These are phyloP conservation scores for Ophion obscuratus DNA, from an alignment of 2,888 invertebrate species.

Conservation along the genomic window DNA sequence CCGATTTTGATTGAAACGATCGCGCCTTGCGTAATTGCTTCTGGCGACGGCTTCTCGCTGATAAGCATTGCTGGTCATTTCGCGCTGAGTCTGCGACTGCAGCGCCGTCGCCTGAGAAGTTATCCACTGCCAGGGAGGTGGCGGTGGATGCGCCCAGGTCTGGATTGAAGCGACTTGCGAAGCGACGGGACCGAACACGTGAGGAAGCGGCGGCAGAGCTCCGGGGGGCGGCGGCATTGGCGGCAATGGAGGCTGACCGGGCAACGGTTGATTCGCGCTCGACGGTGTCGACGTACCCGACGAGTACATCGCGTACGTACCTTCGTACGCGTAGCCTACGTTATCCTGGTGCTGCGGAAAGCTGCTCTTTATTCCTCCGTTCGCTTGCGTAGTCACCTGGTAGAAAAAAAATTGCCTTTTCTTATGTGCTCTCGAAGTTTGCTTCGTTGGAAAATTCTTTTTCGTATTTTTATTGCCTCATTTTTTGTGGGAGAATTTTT, in stretches of 20 bases:
- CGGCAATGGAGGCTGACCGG: conserved; percentile 82
- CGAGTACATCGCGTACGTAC: conserved; percentile 77
- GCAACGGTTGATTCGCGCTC: conserved; percentile 79
- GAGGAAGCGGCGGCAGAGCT: conserved; percentile 79
- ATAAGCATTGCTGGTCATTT: conserved; percentile 74
- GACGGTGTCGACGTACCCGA: conserved; percentile 74
- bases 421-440: not conserved
- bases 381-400: conserved; percentile 75
- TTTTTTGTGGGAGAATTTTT: no score
- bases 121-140: conserved; percentile 82
- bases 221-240: conserved; percentile 82
- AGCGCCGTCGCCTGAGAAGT: conserved; percentile 78
- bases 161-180: conserved; percentile 80
- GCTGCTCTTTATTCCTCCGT: conserved; percentile 74
- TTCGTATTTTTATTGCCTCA: not conserved
- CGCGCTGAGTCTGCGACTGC: conserved; percentile 75
- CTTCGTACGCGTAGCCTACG: conserved; percentile 77
- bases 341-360: conserved; percentile 71
- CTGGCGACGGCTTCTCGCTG: conserved; percentile 78
- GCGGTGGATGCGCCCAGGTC: conserved; percentile 77
- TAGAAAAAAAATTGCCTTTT: conserved; percentile 33
- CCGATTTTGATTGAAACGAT: conserved; percentile 79
- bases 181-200: conserved; percentile 78
- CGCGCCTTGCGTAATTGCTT: conserved; percentile 78
- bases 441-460: not conserved